Evolutionary conservation across 2,797 vertebrate genomes (phyloP).

Genomic region (Sorex maritimensis): DNA sequence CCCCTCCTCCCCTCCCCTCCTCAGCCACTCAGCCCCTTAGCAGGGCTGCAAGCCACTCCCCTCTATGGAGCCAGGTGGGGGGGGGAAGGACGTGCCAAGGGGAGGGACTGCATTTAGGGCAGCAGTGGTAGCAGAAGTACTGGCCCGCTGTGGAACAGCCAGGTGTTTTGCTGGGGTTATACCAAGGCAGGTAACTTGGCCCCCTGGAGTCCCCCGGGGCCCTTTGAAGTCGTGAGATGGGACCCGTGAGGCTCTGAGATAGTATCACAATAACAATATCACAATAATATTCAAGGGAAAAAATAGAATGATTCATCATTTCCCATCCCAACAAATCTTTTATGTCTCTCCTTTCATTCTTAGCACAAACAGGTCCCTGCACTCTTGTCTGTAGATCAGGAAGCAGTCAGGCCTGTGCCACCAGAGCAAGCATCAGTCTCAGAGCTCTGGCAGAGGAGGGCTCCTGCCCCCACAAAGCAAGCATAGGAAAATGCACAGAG

Average conservation of each 20-base stretch:
- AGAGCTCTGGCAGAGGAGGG: too few relatives aligned
- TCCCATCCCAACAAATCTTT: background rate
- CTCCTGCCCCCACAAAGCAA: background rate
- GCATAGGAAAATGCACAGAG: background rate
- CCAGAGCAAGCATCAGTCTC: too few relatives aligned
- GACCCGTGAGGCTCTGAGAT: background rate
- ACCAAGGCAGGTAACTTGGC: background rate
- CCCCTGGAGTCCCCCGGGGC: conserved; percentile 1
- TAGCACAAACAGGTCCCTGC: conserved; percentile 1
- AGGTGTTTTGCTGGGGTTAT: conserved; percentile 16
- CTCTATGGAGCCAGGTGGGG: background rate
- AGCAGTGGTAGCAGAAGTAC: too few relatives aligned
- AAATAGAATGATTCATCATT: background rate
- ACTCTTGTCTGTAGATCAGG: conserved; percentile 3
- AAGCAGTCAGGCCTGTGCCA: background rate
- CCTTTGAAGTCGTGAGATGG: background rate
- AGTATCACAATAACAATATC: conserved; percentile 61
- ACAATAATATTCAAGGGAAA: conserved; percentile 32
- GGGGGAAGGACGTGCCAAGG: background rate
- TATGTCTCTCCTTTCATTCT: background rate
- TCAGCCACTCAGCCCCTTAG: accelerated
- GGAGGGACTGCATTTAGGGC: background rate
- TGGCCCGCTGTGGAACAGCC: background rate
- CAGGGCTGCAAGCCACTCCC: background rate
- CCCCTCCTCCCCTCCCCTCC: too few relatives aligned